Conservation (phyloP, 2,797 vertebrate genomes). For the Sebastes steindachneri region DNA sequence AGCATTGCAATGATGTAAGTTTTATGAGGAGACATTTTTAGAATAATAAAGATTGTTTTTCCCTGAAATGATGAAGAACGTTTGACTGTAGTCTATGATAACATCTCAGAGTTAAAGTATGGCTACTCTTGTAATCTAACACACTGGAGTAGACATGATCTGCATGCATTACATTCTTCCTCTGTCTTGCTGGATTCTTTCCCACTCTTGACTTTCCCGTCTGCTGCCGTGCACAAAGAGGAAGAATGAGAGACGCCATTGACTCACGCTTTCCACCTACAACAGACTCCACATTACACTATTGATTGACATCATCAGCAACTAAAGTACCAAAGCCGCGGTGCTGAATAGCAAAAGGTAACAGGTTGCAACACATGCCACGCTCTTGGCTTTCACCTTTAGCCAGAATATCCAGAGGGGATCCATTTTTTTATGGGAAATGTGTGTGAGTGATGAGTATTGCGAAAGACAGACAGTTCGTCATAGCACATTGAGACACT, state of each 20-base stretch:
- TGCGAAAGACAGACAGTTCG: constrained; percentile 36
- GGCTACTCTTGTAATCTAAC: background rate
- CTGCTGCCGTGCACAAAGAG: background rate
- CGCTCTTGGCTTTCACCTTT: constrained; percentile 29
- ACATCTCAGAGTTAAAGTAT: background rate
- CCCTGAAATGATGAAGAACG: background rate
- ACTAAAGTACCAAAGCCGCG: background rate
- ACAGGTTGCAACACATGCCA: constrained; percentile 46
- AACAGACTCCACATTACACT: constrained; percentile 40
- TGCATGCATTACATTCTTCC: constrained; percentile 6
- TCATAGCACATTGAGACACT: constrained; percentile 1
- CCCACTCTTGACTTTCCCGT: constrained; percentile 28
- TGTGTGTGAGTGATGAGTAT: background rate
- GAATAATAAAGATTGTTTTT: background rate
- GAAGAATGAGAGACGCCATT: constrained; percentile 28
- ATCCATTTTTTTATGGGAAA: constrained; percentile 5
- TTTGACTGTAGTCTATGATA: background rate
- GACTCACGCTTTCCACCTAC: constrained; percentile 44
- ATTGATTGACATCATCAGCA: constrained; percentile 49
- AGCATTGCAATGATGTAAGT: background rate
- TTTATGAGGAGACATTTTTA: background rate
- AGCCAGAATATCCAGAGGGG: constrained; percentile 47
- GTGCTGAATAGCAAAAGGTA: constrained; percentile 11
- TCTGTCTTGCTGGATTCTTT: constrained; percentile 29
- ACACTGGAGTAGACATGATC: background rate